Percentiles rank a stretch among this genome's conserved stretches.
phyloP scores from a whole-genome alignment of 2,113 vertebrate species.

The Zingel zingel region DNA sequence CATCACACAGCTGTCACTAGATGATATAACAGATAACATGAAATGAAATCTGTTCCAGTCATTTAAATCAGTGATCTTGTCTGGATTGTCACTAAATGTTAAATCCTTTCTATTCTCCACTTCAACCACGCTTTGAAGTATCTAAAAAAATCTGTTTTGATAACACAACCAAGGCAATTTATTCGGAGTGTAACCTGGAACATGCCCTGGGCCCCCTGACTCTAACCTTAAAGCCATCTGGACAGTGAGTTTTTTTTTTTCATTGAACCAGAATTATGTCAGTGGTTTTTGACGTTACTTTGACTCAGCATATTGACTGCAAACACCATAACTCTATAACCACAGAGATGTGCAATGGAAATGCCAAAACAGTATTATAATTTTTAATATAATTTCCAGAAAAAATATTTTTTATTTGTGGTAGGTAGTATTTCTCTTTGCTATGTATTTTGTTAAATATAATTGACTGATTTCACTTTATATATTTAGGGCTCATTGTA shows the following conservation, averaged over 20 bases:
- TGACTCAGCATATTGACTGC: conserved; percentile 32
- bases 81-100: background rate
- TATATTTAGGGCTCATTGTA: conserved; percentile 24
- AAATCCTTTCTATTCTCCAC: background rate
- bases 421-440: conserved; percentile 5
- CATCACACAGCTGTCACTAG: background rate
- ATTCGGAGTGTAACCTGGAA: conserved; percentile 41
- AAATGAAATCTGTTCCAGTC: background rate
- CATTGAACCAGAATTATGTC: background rate
- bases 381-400: background rate
- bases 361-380: conserved; percentile 67
- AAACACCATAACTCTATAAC: conserved; percentile 33
- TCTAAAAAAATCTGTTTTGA: background rate
- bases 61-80: background rate
- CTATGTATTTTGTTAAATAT: background rate
- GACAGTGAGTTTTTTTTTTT: background rate
- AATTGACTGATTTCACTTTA: background rate
- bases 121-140: background rate
- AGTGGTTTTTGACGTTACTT: background rate
- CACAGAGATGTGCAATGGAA: conserved; percentile 66
- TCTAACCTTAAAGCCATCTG: conserved; percentile 8
- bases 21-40: background rate
- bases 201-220: background rate
- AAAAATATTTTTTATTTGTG: background rate
- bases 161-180: background rate